phyloP scores from a whole-genome alignment of 1,140 invertebrate species.

The Camponotus vicinus region DNA sequence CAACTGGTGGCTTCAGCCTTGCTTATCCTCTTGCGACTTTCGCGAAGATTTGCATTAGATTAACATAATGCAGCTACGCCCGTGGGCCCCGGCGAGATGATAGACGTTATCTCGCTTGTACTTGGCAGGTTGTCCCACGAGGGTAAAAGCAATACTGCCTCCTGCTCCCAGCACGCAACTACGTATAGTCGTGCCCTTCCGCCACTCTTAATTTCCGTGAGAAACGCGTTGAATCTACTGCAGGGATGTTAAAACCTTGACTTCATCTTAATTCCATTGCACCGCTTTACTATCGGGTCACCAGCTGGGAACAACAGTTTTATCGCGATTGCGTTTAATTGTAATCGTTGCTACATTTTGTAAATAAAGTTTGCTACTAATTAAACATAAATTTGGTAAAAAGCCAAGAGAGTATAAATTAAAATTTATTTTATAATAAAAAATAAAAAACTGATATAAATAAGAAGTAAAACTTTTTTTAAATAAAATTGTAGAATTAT shows the following conservation, averaged over 20 bases:
- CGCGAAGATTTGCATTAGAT: constrained; percentile 78
- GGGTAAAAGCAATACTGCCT: constrained; percentile 42
- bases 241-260: constrained; percentile 28
- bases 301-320: background rate
- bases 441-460: background rate
- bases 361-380: constrained; percentile 2
- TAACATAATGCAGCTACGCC: constrained; percentile 78
- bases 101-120: constrained; percentile 62
- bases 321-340: background rate
- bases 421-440: background rate
- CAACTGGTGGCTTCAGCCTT: constrained; percentile 37
- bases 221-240: background rate
- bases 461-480: background rate
- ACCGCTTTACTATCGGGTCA: background rate
- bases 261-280: constrained; percentile 34
- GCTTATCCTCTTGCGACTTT: constrained; percentile 62
- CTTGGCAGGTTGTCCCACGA: constrained; percentile 49
- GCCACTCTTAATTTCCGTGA: background rate
- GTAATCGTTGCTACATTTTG: background rate
- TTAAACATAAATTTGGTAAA: constrained; percentile 1
- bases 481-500: background rate
- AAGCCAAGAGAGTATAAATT: background rate
- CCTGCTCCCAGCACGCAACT: constrained; percentile 1
- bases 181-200: constrained; percentile 4
- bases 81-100: constrained; percentile 46